Conservation (phyloP, 2,113 vertebrate species). For the Odocoileus hemionus region DNA sequence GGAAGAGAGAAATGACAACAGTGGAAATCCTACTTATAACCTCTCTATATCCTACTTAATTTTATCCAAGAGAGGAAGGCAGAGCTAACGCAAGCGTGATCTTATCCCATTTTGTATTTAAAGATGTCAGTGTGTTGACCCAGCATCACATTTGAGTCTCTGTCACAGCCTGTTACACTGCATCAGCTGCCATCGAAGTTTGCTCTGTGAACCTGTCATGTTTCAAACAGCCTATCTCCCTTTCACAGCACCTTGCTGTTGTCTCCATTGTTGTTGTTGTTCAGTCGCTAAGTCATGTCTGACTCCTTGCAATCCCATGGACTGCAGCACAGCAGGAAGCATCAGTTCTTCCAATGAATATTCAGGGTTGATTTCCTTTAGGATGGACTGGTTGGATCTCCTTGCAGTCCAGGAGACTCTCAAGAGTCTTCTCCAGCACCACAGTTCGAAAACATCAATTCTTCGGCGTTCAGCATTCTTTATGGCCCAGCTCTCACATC, state of each 20-base stretch:
- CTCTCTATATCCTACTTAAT: background rate
- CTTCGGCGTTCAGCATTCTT: background rate
- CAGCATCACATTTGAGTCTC: background rate
- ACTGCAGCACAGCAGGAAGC: background rate
- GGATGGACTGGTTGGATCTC: background rate
- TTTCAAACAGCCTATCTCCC: background rate
- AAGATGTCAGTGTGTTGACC: background rate
- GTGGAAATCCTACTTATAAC: background rate
- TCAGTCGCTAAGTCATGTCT: background rate
- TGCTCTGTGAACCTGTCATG: background rate
- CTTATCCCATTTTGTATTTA: background rate
- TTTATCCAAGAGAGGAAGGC: rapidly evolving
- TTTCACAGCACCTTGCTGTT: background rate
- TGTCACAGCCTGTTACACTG: background rate
- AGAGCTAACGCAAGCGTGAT: too few species aligned
- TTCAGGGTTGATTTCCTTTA: background rate
- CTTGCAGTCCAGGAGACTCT: background rate
- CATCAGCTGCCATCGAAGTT: background rate
- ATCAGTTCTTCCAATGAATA: background rate
- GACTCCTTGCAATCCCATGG: background rate
- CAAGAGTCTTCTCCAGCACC: background rate
- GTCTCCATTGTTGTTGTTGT: background rate
- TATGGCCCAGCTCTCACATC: background rate
- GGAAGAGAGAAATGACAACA: background rate
- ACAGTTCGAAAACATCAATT: background rate